phyloP scores from a whole-genome alignment of 1,140 invertebrate species.

The Intoshia linei region DNA sequence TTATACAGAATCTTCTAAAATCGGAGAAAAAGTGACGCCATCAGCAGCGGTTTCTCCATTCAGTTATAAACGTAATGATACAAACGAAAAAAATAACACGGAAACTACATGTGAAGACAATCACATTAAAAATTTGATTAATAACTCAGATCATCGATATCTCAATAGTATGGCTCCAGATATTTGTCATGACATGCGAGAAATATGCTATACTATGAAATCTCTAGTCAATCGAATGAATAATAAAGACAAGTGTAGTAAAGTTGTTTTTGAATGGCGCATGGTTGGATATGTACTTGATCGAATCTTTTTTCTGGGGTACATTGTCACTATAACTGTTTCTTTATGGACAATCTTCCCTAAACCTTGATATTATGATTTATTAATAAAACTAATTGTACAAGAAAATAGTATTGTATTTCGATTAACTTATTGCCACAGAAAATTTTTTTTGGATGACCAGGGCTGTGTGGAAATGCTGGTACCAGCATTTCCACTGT shows the following conservation, averaged over 20 bases:
- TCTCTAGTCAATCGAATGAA: conserved; percentile 10
- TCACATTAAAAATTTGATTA: background rate
- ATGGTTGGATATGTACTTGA: conserved; percentile 17
- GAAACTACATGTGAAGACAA: background rate
- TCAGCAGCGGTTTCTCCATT: background rate
- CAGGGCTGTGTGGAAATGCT: too few relatives aligned
- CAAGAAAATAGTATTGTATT: too few relatives aligned
- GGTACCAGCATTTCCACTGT: too few relatives aligned
- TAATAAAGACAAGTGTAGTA: conserved; percentile 11
- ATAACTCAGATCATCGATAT: background rate
- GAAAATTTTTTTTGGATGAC: too few relatives aligned
- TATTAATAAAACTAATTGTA: too few relatives aligned
- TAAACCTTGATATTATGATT: conserved; percentile 1
- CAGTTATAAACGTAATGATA: background rate
- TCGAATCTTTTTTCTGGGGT: conserved; percentile 17
- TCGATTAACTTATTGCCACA: too few relatives aligned
- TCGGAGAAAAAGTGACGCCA: background rate
- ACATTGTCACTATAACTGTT: conserved; percentile 15
- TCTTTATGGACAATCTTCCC: conserved; percentile 17
- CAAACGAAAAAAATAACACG: background rate
- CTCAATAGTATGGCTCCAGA: background rate
- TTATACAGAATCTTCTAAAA: background rate
- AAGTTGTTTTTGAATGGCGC: conserved; percentile 14
- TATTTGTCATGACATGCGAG: conserved; percentile 11
- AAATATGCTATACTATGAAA: conserved; percentile 11